Conservation (phyloP, 2,888 invertebrate genomes). For the Aphelenchoides bicaudatus region DNA sequence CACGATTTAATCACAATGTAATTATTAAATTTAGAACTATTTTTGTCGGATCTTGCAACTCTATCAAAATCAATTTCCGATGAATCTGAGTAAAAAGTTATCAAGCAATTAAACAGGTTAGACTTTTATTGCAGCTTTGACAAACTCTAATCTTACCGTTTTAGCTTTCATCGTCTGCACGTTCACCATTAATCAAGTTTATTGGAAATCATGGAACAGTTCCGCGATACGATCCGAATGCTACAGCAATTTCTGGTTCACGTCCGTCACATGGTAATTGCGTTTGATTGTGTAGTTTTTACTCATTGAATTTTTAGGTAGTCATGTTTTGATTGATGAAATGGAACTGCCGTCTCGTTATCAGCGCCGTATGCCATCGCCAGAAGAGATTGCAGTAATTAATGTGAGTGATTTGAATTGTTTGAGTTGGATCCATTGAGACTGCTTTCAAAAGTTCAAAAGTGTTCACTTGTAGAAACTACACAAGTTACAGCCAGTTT, state of each 20-base stretch:
- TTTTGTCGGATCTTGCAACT: too few relatives aligned
- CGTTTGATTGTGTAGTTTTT: background rate
- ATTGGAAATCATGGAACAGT: slow-evolving; percentile 48
- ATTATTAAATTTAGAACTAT: too few relatives aligned
- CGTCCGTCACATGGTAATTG: too few relatives aligned
- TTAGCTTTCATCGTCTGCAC: slow-evolving; percentile 29
- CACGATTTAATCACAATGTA: too few relatives aligned
- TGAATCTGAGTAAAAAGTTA: too few relatives aligned
- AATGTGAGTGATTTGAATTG: too few relatives aligned
- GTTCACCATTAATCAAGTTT: slow-evolving; percentile 57
- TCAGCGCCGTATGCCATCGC: slow-evolving; percentile 41
- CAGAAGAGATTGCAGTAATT: slow-evolving; percentile 53
- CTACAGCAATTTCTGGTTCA: background rate
- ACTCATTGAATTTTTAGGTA: background rate
- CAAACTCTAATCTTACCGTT: background rate
- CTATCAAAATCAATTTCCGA: too few relatives aligned
- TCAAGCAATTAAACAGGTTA: slow-evolving; percentile 7
- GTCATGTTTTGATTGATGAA: slow-evolving; percentile 20
- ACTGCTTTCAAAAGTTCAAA: too few relatives aligned
- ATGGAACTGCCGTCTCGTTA: slow-evolving; percentile 42
- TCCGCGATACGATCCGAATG: slow-evolving; percentile 19
- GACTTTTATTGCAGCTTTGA: background rate
- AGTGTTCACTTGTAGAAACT: too few relatives aligned
- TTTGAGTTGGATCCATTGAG: background rate
- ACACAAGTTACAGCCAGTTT: too few relatives aligned